Evolutionary conservation across 2,113 vertebrate genomes (phyloP), one percentile per base, ranked within the genome.

Genomic region (Plectropomus leopardus): DNA sequence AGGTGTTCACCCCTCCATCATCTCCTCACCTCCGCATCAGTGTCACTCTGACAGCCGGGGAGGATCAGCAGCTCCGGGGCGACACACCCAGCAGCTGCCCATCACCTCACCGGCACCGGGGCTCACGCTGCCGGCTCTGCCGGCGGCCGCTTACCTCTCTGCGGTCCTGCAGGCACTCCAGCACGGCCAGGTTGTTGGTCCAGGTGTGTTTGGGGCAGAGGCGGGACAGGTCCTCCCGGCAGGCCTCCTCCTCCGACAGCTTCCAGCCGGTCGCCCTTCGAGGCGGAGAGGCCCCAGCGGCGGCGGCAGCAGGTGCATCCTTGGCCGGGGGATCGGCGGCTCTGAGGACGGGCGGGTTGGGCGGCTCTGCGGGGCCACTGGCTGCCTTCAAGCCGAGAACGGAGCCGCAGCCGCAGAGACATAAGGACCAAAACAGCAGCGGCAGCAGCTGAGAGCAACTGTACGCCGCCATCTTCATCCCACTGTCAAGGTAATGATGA

Each of bases 121-220:
- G 48, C 17, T 30, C 26, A 26, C 32, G 28, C 15, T 3, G 13
- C 26, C 26, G 5, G 36, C 40, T 3, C 40, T 0, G 48, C 68
- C 40, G 51, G 26, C 2, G 92, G 67, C 0, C 7, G 11, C 80
- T 94, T 86, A 99, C 98, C 96, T 98, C 98, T 69, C 96, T 94
- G 80, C 96, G 95, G 86, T 98, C 98, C 92, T 98, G 98, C 80
- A 99, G 92, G 44, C 98, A 99, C 93, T 99, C 97, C 60, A 99
- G 96, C 82, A 98, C 97, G 68, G 97, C 97, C 92, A 99, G 96
- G 95, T 98, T 98, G 95, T 98, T 99, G 91, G 94, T 96, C 98
- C 98, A 99, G 92, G 96, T 97, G 91, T 98, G 96, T 87, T 96
- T 97, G 75, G 97, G 96, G 83, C 98, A 99, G 86, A 98, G 94